Conservation (phyloP, 2,888 invertebrate genomes). For the Dendrolimus houi region DNA sequence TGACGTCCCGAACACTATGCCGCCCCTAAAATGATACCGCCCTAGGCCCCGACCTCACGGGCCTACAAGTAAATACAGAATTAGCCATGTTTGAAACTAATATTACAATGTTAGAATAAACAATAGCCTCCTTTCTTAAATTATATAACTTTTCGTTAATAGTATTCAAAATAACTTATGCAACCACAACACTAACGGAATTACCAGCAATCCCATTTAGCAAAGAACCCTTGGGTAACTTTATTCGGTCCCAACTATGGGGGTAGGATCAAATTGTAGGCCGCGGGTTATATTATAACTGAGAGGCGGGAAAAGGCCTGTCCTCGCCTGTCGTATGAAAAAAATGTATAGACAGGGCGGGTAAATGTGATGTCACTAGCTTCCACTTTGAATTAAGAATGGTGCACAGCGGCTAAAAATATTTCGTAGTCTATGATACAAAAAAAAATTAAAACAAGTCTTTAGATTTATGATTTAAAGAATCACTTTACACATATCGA, state of each 20-base stretch:
- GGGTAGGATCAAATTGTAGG: constrained; percentile 62
- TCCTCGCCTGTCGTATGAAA: constrained; percentile 57
- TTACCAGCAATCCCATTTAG: constrained; percentile 66
- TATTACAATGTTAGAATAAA: too few species aligned
- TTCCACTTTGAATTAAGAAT: background rate
- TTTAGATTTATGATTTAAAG: too few species aligned
- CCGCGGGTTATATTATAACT: constrained; percentile 58
- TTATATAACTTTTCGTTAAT: too few species aligned
- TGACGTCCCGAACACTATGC: too few species aligned
- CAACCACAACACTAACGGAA: constrained; percentile 36
- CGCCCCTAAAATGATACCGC: too few species aligned
- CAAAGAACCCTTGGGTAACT: constrained; percentile 53
- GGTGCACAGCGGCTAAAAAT: background rate
- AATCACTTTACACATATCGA: too few species aligned
- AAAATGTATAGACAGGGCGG: constrained; percentile 54
- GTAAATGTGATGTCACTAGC: constrained; percentile 51
- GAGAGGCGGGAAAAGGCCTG: constrained; percentile 65
- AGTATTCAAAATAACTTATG: background rate
- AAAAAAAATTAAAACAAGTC: too few species aligned
- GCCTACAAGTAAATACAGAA: too few species aligned
- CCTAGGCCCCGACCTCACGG: too few species aligned
- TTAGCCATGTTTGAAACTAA: too few species aligned
- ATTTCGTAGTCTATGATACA: too few species aligned
- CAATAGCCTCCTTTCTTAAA: too few species aligned
- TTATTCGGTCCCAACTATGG: constrained; percentile 46